Base-by-base conservation (phyloP, 2,888 invertebrate genomes). In the Amaurobius ferox region DNA sequence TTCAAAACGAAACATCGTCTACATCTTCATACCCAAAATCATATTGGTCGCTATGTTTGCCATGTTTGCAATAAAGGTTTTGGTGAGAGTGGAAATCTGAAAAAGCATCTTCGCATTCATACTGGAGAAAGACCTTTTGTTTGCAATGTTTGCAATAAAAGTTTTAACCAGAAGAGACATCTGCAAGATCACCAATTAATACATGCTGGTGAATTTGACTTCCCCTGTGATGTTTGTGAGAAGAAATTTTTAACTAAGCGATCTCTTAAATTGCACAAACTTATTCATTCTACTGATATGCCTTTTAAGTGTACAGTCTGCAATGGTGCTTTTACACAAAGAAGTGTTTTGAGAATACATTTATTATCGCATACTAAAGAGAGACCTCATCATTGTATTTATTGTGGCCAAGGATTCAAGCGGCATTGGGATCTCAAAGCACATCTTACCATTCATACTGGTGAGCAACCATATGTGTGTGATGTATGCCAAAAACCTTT, bases 61-160 rank as follows among this genome's bases (percentile, higher is more conserved):
- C 23, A n/a, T 23, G 23, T 55, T 3, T 55, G 55, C 11, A 23
- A 23, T 11, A 55, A 55, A 11, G 16, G 23, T 1, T 55, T 55
- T 55, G 55, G 55, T 7, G 55, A 55, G 23, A 55, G 23, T 55
- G 55, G 55, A 23, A 55, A 55, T 11, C 16, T 55, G 3, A 55
- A 55, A 11, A 55, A 55, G 23, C 55, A 55, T 55, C 55, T 55
- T n/a, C 55, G 19, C 23, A 55, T 55, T 55, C 55, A 55, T 55
- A 55, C 5, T 55, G 55, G 55, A 5, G 55, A 55, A 55, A 55
- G 55, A 23, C 55, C 55, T 23, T 55, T 55, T 23, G 23, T 55
- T 2, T 55, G 55, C 23, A 23, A 55, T 16, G 5, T 23, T 11
- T 55, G 55, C 11, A 55, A 55, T 16, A 55, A 23, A 55, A 5